Conservation (phyloP, 2,888 invertebrate genomes). For the Hedychridium roseum region DNA sequence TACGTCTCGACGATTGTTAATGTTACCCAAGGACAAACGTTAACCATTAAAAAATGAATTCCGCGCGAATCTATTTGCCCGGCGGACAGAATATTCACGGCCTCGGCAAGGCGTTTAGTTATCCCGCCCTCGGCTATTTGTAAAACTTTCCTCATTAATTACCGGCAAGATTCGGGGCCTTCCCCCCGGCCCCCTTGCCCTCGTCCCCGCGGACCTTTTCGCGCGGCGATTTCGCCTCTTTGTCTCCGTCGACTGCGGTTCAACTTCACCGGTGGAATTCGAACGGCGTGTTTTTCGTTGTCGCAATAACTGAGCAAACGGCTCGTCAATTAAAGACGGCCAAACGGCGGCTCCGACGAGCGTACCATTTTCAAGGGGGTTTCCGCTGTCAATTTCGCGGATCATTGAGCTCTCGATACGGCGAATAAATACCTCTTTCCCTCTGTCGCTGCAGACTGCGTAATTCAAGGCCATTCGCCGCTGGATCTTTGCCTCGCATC, state of each 20-base stretch:
- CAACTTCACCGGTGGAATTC: conserved; percentile 43
- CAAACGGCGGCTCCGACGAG: too few species aligned
- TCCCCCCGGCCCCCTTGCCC: conserved; percentile 28
- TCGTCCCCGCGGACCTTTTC: conserved; percentile 24
- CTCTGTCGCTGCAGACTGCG: too few species aligned
- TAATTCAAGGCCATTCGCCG: too few species aligned
- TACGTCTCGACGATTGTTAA: too few species aligned
- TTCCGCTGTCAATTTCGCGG: too few species aligned
- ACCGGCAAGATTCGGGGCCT: conserved; percentile 55
- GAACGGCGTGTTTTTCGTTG: conserved; percentile 36
- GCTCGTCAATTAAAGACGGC: too few species aligned
- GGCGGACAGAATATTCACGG: conserved; percentile 43
- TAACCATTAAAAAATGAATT: conserved; percentile 47
- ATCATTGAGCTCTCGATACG: too few species aligned
- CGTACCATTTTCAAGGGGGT: too few species aligned
- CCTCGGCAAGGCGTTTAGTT: conserved; percentile 43
- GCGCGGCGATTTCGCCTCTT: conserved; percentile 40
- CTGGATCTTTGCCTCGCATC: too few species aligned
- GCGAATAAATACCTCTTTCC: too few species aligned
- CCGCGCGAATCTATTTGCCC: conserved; percentile 37
- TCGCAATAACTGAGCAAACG: too few species aligned
- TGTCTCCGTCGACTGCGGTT: conserved; percentile 50
- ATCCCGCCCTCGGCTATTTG: conserved; percentile 53
- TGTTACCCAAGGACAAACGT: conserved; percentile 31
- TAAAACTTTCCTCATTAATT: conserved; percentile 60